These are phyloP conservation scores for Peromyscus melanophrys DNA, from an alignment of 2,797 vertebrate species.

Conservation along the genomic window DNA sequence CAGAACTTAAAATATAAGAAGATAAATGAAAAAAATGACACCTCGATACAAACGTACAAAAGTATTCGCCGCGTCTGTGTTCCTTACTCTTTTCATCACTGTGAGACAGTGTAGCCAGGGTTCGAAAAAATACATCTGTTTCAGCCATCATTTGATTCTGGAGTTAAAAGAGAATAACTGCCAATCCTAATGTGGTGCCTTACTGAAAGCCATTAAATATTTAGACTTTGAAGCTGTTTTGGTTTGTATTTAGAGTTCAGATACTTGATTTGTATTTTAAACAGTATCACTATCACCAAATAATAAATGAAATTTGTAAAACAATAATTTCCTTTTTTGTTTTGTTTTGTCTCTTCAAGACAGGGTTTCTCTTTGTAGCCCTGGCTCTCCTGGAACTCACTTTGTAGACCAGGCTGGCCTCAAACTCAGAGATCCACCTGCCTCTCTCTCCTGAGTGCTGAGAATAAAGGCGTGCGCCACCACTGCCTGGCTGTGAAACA, in stretches of 20 bases:
- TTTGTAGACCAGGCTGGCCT: background rate
- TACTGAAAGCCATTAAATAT: conserved; percentile 40
- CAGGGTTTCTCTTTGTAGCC: background rate
- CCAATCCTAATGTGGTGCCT: background rate
- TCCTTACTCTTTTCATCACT: background rate
- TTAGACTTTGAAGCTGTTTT: conserved; percentile 44
- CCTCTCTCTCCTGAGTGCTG: background rate
- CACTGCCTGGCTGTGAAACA: no score
- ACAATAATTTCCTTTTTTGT: background rate
- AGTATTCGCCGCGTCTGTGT: background rate
- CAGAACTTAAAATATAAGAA: conserved; percentile 75
- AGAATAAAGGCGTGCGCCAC: background rate
- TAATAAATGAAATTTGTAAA: conserved; percentile 62
- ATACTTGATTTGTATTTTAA: conserved; percentile 61
- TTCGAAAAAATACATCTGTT: conserved; percentile 24
- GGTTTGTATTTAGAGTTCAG: conserved; percentile 58
- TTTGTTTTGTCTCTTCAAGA: background rate
- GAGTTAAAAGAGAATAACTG: conserved; percentile 61
- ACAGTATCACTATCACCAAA: background rate
- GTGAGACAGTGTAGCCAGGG: background rate
- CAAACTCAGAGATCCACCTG: background rate
- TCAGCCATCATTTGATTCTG: conserved; percentile 62
- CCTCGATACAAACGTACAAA: conserved; percentile 21
- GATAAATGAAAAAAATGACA: conserved; percentile 42
- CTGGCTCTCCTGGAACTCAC: background rate